Conservation (phyloP, 1,140 invertebrate genomes). For the Riptortus pedestris region DNA sequence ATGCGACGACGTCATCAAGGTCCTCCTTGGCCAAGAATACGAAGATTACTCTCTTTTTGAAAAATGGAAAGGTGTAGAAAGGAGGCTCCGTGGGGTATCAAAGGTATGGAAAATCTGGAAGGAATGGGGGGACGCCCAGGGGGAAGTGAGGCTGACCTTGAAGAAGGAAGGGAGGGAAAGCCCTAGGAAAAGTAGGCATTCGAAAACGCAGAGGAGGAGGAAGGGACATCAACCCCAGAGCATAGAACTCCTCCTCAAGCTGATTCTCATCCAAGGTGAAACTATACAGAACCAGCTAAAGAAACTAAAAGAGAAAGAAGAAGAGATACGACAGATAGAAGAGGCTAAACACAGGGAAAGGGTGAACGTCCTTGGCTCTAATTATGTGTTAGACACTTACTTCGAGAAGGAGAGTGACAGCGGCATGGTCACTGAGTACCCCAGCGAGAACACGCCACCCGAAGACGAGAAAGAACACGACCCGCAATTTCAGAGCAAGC, state of each 20-base stretch:
- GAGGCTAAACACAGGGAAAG: slow-evolving; percentile 57
- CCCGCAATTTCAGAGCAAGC: slow-evolving; percentile 36
- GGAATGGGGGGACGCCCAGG: slow-evolving; percentile 60
- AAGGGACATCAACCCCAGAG: slow-evolving; percentile 27
- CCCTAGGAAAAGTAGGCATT: slow-evolving; percentile 31
- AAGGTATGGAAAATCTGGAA: slow-evolving; percentile 60
- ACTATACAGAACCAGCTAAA: slow-evolving; percentile 64
- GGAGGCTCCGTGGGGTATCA: slow-evolving; percentile 54
- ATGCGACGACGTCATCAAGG: slow-evolving; percentile 62
- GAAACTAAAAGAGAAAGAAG: slow-evolving; percentile 57
- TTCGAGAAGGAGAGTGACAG: slow-evolving; percentile 40
- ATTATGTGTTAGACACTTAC: slow-evolving; percentile 72
- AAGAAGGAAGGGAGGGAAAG: slow-evolving; percentile 34
- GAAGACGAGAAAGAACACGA: slow-evolving; percentile 24
- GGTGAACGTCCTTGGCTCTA: slow-evolving; percentile 62
- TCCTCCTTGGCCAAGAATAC: slow-evolving; percentile 41
- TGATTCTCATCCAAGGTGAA: slow-evolving; percentile 68
- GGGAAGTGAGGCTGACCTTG: slow-evolving; percentile 49
- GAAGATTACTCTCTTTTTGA: slow-evolving; percentile 48
- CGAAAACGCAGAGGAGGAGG: slow-evolving; percentile 25
- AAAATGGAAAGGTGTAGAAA: slow-evolving; percentile 55
- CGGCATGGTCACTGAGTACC: slow-evolving; percentile 23
- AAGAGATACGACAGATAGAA: slow-evolving; percentile 61
- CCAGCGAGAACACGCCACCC: slow-evolving; percentile 26
- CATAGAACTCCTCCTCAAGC: slow-evolving; percentile 58